These are phyloP conservation scores for Athalia rosae DNA, from an alignment of 2,888 invertebrate species.

Conservation along the genomic window DNA sequence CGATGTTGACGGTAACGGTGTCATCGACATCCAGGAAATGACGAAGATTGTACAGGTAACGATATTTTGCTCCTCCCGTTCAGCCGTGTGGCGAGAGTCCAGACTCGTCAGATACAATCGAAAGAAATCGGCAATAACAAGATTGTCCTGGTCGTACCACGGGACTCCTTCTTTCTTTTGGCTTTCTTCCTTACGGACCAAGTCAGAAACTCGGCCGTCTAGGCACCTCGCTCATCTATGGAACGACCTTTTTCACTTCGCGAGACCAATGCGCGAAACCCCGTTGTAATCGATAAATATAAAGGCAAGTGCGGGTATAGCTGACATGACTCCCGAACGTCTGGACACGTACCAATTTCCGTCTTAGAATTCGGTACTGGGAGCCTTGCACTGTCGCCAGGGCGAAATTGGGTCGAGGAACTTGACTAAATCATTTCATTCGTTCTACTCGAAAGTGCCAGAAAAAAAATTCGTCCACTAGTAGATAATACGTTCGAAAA, in stretches of 20 bases:
- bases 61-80: conserved; percentile 22
- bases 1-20: conserved; percentile 98
- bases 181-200: not conserved
- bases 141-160: conserved; percentile 16
- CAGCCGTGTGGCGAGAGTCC: too few relatives aligned
- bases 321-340: too few relatives aligned
- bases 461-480: too few relatives aligned
- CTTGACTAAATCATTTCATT: conserved; percentile 36
- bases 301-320: too few relatives aligned
- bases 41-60: conserved; percentile 98
- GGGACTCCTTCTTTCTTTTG: conserved; percentile 9
- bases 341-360: not conserved
- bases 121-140: conserved; percentile 5
- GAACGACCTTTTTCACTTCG: not conserved
- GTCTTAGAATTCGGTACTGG: not conserved
- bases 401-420: conserved; percentile 32
- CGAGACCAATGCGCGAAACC: too few relatives aligned
- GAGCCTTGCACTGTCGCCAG: not conserved
- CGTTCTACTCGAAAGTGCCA: conserved; percentile 15
- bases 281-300: too few relatives aligned
- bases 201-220: not conserved
- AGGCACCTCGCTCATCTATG: not conserved
- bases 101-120: too few relatives aligned
- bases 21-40: conserved; percentile 99
- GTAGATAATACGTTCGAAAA: too few relatives aligned